A percentile compares a stretch with the other conserved stretches of the same genome.
phyloP scores from a whole-genome alignment of 2,113 vertebrate genomes.

The Hippocampus abdominalis region DNA sequence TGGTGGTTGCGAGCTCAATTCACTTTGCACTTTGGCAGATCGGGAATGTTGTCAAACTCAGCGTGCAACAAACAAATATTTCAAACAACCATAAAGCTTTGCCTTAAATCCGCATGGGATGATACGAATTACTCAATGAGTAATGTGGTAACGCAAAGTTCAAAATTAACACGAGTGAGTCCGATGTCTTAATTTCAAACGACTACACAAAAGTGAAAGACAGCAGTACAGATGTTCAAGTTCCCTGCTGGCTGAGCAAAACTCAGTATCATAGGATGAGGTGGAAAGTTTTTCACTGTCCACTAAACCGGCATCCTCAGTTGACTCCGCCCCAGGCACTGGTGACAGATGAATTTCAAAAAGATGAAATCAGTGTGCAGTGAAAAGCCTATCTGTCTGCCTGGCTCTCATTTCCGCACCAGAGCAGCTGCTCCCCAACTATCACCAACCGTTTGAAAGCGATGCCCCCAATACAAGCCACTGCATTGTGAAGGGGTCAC shows the following conservation, averaged over 20 bases:
- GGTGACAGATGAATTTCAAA: slow-evolving; percentile 21
- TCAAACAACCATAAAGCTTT: too few relatives aligned
- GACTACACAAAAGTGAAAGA: not conserved
- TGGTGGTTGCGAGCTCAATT: too few relatives aligned
- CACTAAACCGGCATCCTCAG: slow-evolving; percentile 1
- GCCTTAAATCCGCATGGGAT: not conserved
- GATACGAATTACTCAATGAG: not conserved
- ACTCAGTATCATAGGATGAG: not conserved
- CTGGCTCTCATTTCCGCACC: slow-evolving; percentile 27
- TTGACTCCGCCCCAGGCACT: not conserved
- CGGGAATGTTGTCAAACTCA: too few relatives aligned
- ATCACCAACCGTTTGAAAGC: slow-evolving; percentile 26
- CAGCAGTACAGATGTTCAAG: not conserved
- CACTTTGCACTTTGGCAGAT: too few relatives aligned
- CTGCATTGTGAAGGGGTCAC: slow-evolving; percentile 42
- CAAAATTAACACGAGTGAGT: not conserved
- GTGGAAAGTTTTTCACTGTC: not conserved
- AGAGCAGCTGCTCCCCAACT: slow-evolving; percentile 40
- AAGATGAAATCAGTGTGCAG: slow-evolving; percentile 30
- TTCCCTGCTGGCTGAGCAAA: not conserved
- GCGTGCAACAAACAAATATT: not conserved
- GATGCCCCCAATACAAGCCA: slow-evolving; percentile 14
- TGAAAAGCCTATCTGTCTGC: slow-evolving; percentile 20
- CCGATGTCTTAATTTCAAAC: not conserved
- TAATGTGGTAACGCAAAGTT: not conserved